Evolutionary conservation across 2,113 vertebrate genomes (phyloP), one percentile per base, ranked within the genome.

Genomic region (Pagrus major): DNA sequence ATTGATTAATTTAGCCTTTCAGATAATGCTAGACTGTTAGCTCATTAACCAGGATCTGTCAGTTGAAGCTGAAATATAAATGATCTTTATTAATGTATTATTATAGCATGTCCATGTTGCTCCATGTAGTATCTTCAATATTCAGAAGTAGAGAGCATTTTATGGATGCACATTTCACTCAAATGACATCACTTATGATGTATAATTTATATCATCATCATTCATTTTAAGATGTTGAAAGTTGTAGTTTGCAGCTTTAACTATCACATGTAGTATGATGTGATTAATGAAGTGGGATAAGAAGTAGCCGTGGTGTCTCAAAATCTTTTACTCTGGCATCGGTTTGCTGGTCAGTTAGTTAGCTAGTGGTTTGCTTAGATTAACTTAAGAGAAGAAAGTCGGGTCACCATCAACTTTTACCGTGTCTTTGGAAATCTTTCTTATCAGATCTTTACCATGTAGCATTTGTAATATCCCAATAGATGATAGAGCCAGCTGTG

Each of bases 21-120:
- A 27, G 65, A 59, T 51, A 39, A 60, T 39, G 58, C 39, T 44
- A 51, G 16, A 20, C n/a, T 51, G 59, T 74, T 42, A 54, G 46
- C 11, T 75, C 72, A 65, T 75, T 64, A 65, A 23, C 47, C 60
- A 75, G 72, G 5, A 12, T 39, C 6, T 6, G 20, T 54, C 23
- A 29, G 31, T 6, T 59, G 9, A 39, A 29, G 46, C 10, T 63
- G 23, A 63, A 63, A 37, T 37, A 8, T 18, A 2, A 23, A 49
- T 49, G 12, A 52, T 35, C 16, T 18, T 31, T 15, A 29, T 56
- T 15, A 3, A 21, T 55, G n/a, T 25, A 11, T 41, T 23, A 18
- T 37, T 49, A 18, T 0, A 20, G 49, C 15, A 20, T 27, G 23
- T 27, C 4, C 29, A 56, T 51, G 18, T 31, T 15, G 27, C 61